Evolutionary conservation across 1,140 invertebrate genomes (phyloP).

Genomic region (Hylaeus anthracinus): DNA sequence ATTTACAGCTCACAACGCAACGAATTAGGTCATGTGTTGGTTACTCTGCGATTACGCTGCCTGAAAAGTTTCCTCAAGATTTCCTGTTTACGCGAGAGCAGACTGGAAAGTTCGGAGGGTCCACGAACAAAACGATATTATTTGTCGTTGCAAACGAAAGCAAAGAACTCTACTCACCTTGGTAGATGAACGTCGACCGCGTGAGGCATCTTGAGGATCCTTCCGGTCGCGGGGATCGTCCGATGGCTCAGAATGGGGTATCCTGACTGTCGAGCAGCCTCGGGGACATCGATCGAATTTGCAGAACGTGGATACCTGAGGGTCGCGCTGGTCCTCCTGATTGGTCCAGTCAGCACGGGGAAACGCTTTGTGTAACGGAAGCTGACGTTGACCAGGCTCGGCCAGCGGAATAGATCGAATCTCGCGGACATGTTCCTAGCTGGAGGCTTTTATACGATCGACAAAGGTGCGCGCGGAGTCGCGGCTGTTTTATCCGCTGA

Average conservation of each 20-base stretch:
- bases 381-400: constrained; percentile 7
- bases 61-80: no score
- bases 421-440: constrained; percentile 33
- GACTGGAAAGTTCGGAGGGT: no score
- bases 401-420: constrained; percentile 43
- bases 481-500: background rate
- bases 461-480: constrained; percentile 18
- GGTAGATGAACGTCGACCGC: constrained; percentile 14
- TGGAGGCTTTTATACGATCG: constrained; percentile 52
- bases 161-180: constrained; percentile 33
- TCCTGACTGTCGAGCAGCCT: background rate
- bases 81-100: no score
- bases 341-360: background rate
- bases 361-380: background rate
- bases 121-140: no score
- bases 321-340: background rate
- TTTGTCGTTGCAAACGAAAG: background rate
- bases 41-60: no score
- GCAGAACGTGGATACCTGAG: background rate
- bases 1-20: no score
- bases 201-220: constrained; percentile 27
- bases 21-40: no score
- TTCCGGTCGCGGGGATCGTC: background rate
- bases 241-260: constrained; percentile 8
- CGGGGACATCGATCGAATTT: background rate